Evolutionary conservation across 2,888 invertebrate species (phyloP).

Genomic region (Diplazon laetatorius): DNA sequence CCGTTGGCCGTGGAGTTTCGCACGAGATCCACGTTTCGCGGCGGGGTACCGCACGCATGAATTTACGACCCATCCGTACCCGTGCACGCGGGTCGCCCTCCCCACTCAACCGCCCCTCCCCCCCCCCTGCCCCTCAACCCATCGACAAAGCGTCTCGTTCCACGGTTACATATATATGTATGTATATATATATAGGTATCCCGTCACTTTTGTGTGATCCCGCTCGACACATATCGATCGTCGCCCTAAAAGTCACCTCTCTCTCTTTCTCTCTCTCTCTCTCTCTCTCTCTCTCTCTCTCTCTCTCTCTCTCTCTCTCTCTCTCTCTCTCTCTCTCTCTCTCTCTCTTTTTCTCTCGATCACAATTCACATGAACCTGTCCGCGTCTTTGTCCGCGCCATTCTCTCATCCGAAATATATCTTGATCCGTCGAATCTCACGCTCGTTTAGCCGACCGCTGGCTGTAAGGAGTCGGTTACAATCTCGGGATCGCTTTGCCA

Average conservation of each 20-base stretch:
- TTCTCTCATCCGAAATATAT: conserved; percentile 47
- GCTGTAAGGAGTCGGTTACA: not conserved
- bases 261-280: conserved; percentile 5
- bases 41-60: conserved; percentile 64
- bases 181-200: not conserved
- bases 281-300: conserved; percentile 7
- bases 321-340: conserved; percentile 12
- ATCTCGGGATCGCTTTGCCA: conserved; percentile 1
- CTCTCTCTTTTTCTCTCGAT: no score
- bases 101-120: conserved; percentile 23
- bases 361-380: no score
- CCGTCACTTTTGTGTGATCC: conserved; percentile 55
- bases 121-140: not conserved
- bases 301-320: conserved; percentile 5
- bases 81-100: conserved; percentile 19
- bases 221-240: conserved; percentile 54
- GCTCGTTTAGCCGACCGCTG: conserved; percentile 41
- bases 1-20: conserved; percentile 64
- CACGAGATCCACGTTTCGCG: conserved; percentile 63
- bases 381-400: no score
- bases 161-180: no score
- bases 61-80: conserved; percentile 53
- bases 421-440: conserved; percentile 58
- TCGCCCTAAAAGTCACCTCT: conserved; percentile 30
- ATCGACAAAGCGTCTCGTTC: not conserved